phyloP scores from a whole-genome alignment of 2,797 vertebrate genomes.

The Hafferia zeledoni region DNA sequence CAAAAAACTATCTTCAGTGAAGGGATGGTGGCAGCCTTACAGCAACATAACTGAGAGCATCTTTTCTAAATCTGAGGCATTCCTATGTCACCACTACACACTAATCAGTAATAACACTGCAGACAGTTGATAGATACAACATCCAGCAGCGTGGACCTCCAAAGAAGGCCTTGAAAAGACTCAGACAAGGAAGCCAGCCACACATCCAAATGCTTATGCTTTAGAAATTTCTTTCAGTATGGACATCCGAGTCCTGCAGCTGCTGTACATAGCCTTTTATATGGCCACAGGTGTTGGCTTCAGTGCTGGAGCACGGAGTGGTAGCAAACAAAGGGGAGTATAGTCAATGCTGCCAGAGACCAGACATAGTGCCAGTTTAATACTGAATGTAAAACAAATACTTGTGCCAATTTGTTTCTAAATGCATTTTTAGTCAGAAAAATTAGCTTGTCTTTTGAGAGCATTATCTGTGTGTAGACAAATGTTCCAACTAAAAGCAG shows the following conservation, averaged over 20 bases:
- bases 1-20: background rate
- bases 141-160: constrained; percentile 5
- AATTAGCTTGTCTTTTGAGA: constrained; percentile 73
- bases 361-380: constrained; percentile 73
- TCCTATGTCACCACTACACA: background rate
- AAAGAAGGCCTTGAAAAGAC: constrained; percentile 58
- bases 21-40: background rate
- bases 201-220: constrained; percentile 71
- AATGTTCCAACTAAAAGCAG: constrained; percentile 53
- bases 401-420: constrained; percentile 72
- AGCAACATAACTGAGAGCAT: background rate
- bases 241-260: constrained; percentile 78
- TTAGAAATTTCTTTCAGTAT: constrained; percentile 73
- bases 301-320: constrained; percentile 54
- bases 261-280: constrained; percentile 77
- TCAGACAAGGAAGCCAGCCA: constrained; percentile 64
- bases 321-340: constrained; percentile 74
- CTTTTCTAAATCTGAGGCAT: background rate
- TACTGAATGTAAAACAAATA: constrained; percentile 76
- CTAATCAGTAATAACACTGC: constrained; percentile 6
- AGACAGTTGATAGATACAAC: constrained; percentile 39
- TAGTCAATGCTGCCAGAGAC: constrained; percentile 75
- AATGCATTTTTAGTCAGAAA: constrained; percentile 76
- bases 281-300: constrained; percentile 78
- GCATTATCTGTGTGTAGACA: constrained; percentile 37